These are phyloP conservation scores for Coptodon bakossiorum DNA, from an alignment of 2,113 vertebrate genomes.

Conservation along the genomic window DNA sequence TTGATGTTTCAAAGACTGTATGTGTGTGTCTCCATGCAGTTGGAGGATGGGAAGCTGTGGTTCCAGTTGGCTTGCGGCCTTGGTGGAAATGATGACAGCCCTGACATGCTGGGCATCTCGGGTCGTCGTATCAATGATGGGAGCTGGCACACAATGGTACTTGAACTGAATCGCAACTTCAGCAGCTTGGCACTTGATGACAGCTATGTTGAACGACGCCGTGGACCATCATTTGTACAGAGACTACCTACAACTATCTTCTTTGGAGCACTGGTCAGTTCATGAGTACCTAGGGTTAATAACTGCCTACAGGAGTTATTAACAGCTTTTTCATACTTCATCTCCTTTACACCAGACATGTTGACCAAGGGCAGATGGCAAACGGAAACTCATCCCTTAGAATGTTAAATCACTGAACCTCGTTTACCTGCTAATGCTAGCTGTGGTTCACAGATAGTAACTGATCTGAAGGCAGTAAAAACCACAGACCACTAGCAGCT, in stretches of 20 bases:
- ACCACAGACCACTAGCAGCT: background rate
- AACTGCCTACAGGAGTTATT: background rate
- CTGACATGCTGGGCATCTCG: conserved; percentile 86
- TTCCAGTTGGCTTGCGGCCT: conserved; percentile 86
- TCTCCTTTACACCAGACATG: background rate
- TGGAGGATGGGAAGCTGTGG: conserved; percentile 91
- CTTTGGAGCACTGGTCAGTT: conserved; percentile 86
- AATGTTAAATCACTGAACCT: background rate
- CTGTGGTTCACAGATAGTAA: background rate
- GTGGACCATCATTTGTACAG: conserved; percentile 76
- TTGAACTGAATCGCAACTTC: conserved; percentile 91
- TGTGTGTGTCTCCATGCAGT: conserved; percentile 60
- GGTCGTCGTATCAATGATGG: conserved; percentile 87
- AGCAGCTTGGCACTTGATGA: conserved; percentile 91
- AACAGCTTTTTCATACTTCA: background rate
- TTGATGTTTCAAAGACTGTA: background rate
- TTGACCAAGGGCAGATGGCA: background rate
- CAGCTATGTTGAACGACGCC: conserved; percentile 87
- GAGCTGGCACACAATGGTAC: conserved; percentile 88
- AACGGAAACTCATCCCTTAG: background rate
- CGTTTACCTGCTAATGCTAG: background rate
- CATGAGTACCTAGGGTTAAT: background rate
- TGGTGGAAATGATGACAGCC: conserved; percentile 33
- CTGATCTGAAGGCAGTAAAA: background rate
- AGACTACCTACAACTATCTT: conserved; percentile 78